These are phyloP conservation scores for Serripes groenlandicus DNA, from an alignment of 2,888 invertebrate species.

Conservation along the genomic window DNA sequence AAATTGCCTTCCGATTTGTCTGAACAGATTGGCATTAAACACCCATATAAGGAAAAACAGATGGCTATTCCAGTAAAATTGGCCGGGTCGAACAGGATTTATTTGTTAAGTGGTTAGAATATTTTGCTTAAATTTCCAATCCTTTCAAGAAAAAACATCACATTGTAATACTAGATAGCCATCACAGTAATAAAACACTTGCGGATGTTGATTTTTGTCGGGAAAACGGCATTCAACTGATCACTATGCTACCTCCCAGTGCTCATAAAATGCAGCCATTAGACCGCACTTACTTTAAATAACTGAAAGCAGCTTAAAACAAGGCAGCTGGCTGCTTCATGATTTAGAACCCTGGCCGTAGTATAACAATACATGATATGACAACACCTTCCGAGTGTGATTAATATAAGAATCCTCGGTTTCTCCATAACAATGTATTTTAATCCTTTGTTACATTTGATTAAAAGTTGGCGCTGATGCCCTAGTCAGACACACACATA, in stretches of 20 bases:
- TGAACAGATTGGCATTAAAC: not conserved
- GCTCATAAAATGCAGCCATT: slow-evolving; percentile 80
- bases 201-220: slow-evolving; percentile 79
- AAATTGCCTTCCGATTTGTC: not conserved
- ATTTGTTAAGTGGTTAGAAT: slow-evolving; percentile 79
- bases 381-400: not conserved
- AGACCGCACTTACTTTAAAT: slow-evolving; percentile 70
- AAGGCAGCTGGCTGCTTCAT: slow-evolving; percentile 1
- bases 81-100: slow-evolving; percentile 78
- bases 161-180: slow-evolving; percentile 84
- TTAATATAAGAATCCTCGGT: too few relatives aligned
- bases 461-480: too few relatives aligned
- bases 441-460: too few relatives aligned
- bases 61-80: slow-evolving; percentile 71
- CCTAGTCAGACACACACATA: too few relatives aligned
- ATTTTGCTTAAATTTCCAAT: slow-evolving; percentile 82
- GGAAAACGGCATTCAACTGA: slow-evolving; percentile 80
- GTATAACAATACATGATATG: slow-evolving; percentile 7
- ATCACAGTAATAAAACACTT: slow-evolving; percentile 77
- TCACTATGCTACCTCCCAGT: slow-evolving; percentile 84
- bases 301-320: slow-evolving; percentile 60
- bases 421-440: too few relatives aligned
- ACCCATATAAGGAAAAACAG: slow-evolving; percentile 5
- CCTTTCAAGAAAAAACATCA: slow-evolving; percentile 73
- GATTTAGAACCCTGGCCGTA: slow-evolving; percentile 5